Evolutionary conservation across 2,888 invertebrate genomes (phyloP).

Genomic region (Drosophila testacea): DNA sequence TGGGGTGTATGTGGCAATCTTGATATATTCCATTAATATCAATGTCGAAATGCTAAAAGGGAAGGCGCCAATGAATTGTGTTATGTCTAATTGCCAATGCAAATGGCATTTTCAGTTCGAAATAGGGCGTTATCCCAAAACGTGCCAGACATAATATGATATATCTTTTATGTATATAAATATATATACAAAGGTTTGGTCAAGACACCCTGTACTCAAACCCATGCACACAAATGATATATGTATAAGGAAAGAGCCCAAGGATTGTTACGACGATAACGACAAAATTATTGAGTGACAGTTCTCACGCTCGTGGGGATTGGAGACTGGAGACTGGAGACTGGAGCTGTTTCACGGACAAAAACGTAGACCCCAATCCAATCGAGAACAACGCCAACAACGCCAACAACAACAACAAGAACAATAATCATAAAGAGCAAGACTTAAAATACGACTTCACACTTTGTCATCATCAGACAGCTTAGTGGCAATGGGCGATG

Average conservation of each 20-base stretch:
- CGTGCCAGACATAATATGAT: slow-evolving; percentile 61
- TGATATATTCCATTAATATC: slow-evolving; percentile 26
- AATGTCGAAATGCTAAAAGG: slow-evolving; percentile 16
- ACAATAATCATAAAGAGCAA: slow-evolving; percentile 32
- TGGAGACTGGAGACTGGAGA: slow-evolving; percentile 14
- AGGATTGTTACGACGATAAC: slow-evolving; percentile 76
- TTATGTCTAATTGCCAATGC: slow-evolving; percentile 65
- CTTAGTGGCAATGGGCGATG: slow-evolving; percentile 49
- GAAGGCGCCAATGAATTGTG: slow-evolving; percentile 42
- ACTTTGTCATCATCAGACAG: slow-evolving; percentile 78
- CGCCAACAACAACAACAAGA: slow-evolving; percentile 11
- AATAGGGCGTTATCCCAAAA: slow-evolving; percentile 72
- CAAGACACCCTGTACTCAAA: slow-evolving; percentile 19
- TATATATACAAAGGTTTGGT: neutral
- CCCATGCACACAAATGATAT: slow-evolving; percentile 18
- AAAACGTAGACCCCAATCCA: slow-evolving; percentile 15
- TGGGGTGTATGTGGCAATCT: slow-evolving; percentile 1
- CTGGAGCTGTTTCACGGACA: slow-evolving; percentile 11
- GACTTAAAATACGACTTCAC: slow-evolving; percentile 76
- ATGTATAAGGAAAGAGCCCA: slow-evolving; percentile 61
- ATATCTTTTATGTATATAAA: neutral
- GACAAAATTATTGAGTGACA: slow-evolving; percentile 76
- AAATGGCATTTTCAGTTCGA: slow-evolving; percentile 55
- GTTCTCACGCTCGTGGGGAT: slow-evolving; percentile 70
- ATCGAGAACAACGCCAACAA: slow-evolving; percentile 13